A percentile compares a stretch with the other conserved stretches of the same genome.
These are phyloP conservation scores for Drosophila arawakana DNA, from an alignment of 1,140 invertebrate genomes.

Conservation along the genomic window DNA sequence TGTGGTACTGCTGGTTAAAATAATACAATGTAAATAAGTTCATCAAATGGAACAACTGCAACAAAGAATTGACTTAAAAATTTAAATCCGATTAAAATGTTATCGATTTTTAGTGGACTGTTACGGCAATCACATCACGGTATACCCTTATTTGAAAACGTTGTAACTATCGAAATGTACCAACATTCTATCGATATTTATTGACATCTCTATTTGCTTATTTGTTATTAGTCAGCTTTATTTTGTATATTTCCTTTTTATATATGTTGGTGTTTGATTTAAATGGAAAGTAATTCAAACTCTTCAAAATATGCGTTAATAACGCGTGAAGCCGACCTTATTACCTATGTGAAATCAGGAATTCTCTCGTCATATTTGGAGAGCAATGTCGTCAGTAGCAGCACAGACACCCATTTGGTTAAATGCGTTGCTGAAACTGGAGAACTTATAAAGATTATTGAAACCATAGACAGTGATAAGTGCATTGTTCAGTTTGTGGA, in stretches of 20 bases:
- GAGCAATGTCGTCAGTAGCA: neutral
- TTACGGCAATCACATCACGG: neutral
- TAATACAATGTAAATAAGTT: too few species aligned
- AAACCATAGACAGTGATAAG: constrained; percentile 31
- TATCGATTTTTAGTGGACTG: neutral
- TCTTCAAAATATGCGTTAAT: constrained; percentile 45
- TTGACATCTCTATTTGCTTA: constrained; percentile 20
- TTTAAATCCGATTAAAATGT: neutral
- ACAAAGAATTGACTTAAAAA: neutral
- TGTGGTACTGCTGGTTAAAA: too few species aligned
- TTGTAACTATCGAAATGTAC: constrained; percentile 9
- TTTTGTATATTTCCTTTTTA: constrained; percentile 37
- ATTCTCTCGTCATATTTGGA: constrained; percentile 16
- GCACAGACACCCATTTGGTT: neutral
- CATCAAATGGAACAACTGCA: too few species aligned
- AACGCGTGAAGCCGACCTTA: constrained; percentile 30
- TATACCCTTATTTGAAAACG: neutral
- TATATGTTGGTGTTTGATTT: constrained; percentile 30
- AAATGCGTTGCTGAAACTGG: constrained; percentile 42
- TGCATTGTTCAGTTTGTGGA: constrained; percentile 60
- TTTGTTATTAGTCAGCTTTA: constrained; percentile 45
- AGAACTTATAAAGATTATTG: constrained; percentile 49
- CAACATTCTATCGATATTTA: constrained; percentile 12
- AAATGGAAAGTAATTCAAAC: constrained; percentile 36
- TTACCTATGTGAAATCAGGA: constrained; percentile 8